Conservation (phyloP, 92 coral and sea anemone genomes). For the Parazoanthus atlanticus region DNA sequence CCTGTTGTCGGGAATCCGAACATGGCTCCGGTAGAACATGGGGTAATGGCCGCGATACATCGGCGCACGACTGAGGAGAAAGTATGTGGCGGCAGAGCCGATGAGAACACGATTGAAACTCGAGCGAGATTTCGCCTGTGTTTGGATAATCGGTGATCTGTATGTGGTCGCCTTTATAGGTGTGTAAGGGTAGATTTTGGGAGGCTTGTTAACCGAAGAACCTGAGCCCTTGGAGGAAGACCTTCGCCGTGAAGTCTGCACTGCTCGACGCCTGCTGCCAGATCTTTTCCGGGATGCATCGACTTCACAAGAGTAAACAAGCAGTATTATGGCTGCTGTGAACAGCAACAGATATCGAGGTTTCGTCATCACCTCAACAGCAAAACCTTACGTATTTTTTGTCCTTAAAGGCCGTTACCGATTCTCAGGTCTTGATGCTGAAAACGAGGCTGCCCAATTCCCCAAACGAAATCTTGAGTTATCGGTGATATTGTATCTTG, state of each 20-base stretch:
- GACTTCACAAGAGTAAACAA: neutral
- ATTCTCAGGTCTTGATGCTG: too few relatives aligned
- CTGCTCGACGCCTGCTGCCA: neutral
- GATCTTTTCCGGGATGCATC: too few relatives aligned
- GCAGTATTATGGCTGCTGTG: neutral
- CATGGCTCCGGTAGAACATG: slow-evolving; percentile 2
- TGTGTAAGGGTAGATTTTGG: slow-evolving; percentile 16
- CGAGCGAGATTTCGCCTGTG: slow-evolving; percentile 11
- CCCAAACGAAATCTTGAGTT: too few relatives aligned
- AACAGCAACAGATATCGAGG: slow-evolving; percentile 1
- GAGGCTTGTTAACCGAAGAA: neutral
- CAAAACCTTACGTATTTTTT: too few relatives aligned
- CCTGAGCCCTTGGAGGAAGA: neutral
- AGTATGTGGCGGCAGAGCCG: neutral
- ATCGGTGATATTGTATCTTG: too few relatives aligned
- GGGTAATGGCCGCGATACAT: slow-evolving; percentile 13
- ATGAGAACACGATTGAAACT: slow-evolving; percentile 24
- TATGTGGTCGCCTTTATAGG: slow-evolving; percentile 21
- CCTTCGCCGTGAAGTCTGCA: neutral
- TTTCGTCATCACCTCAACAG: neutral
- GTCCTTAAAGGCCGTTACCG: too few relatives aligned
- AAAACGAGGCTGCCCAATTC: too few relatives aligned
- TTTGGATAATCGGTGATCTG: slow-evolving; percentile 24
- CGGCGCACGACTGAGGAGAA: neutral
- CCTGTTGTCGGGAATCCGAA: slow-evolving; percentile 20